phyloP scores from a whole-genome alignment of 2,888 invertebrate genomes.

The Caenorhabditis panamensis region DNA sequence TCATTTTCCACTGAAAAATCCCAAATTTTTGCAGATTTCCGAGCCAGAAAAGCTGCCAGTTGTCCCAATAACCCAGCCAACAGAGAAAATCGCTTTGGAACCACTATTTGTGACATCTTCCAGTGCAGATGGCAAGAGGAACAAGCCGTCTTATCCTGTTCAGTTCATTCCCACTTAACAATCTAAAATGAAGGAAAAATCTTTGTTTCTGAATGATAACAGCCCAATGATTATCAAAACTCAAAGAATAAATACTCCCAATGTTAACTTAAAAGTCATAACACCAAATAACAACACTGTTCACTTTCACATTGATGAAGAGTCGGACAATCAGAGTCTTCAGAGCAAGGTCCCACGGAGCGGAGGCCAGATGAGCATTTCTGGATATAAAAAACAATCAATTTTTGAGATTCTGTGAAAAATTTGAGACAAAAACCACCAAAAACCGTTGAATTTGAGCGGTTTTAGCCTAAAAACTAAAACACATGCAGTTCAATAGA shows the following conservation, averaged over 20 bases:
- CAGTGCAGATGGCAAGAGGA: constrained; percentile 27
- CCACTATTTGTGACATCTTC: constrained; percentile 23
- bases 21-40: constrained; percentile 18
- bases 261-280: not conserved
- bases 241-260: constrained; percentile 3
- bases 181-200: constrained; percentile 1
- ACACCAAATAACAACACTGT: constrained; percentile 63
- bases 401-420: not conserved
- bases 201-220: not conserved
- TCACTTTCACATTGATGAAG: constrained; percentile 66
- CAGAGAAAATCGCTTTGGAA: constrained; percentile 19
- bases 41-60: constrained; percentile 43
- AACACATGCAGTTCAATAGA: not conserved
- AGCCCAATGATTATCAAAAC: too few species aligned
- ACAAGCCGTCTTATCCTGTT: constrained; percentile 37
- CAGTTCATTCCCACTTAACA: constrained; percentile 29
- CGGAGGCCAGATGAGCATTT: constrained; percentile 63
- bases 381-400: constrained; percentile 47
- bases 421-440: not conserved
- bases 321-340: constrained; percentile 69
- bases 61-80: constrained; percentile 3
- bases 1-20: too few species aligned
- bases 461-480: not conserved
- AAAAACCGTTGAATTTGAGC: not conserved
- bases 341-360: constrained; percentile 68